Evolutionary conservation across 2,797 vertebrate species (phyloP).

Genomic region (Threskiornis aethiopicus): DNA sequence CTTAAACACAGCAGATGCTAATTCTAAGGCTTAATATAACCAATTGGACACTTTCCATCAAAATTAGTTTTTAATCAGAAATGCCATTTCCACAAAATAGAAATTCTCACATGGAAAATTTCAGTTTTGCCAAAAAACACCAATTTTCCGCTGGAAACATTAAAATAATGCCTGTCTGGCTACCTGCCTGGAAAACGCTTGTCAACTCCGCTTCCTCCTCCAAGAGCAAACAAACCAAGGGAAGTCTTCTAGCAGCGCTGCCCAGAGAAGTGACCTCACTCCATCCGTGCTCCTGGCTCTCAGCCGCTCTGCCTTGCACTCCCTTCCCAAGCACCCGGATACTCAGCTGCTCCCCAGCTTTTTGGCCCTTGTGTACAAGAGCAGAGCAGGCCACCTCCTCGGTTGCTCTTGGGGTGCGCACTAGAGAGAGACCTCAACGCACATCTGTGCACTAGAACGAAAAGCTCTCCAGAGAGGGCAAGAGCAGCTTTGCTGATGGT

Average conservation of each 20-base stretch:
- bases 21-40: constrained; percentile 22
- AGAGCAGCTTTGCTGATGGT: background rate
- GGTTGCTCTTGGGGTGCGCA: fast-evolving
- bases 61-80: constrained; percentile 28
- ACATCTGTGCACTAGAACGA: fast-evolving
- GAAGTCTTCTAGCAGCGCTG: background rate
- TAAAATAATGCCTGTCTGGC: constrained; percentile 36
- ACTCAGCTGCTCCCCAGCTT: background rate
- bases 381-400: fast-evolving
- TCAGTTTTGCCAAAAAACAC: background rate
- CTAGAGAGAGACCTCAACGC: background rate
- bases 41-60: background rate
- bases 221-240: background rate
- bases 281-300: background rate
- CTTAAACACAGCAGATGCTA: constrained; percentile 44
- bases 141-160: background rate
- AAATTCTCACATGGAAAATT: background rate
- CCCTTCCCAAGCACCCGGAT: fast-evolving
- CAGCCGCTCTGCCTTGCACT: background rate
- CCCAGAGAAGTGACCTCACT: constrained; percentile 13
- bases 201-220: background rate
- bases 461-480: fast-evolving
- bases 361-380: background rate
- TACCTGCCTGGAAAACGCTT: constrained; percentile 38
- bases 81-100: background rate